Evolutionary conservation across 1,140 invertebrate genomes (phyloP).

Genomic region (Lucilia sericata): DNA sequence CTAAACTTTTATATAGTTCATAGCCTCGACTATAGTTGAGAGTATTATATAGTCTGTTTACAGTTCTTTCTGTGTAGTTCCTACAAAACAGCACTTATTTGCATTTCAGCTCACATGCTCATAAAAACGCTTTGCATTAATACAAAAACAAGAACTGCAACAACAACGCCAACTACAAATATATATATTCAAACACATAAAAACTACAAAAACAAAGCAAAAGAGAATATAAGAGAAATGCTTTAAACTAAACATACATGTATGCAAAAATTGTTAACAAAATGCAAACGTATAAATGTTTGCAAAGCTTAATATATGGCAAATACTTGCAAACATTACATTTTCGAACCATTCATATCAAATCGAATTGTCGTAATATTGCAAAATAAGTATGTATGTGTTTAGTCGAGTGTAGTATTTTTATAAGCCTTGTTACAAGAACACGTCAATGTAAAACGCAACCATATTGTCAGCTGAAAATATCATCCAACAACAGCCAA

Average conservation of each 20-base stretch:
- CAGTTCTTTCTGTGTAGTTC: background rate
- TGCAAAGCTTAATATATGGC: background rate
- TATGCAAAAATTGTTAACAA: conserved; percentile 21
- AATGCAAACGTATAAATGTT: background rate
- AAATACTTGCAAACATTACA: background rate
- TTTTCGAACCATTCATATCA: conserved; percentile 2
- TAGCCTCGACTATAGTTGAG: too few relatives aligned
- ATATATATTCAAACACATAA: background rate
- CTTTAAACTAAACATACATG: background rate
- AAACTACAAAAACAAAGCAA: background rate
- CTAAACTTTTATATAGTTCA: too few relatives aligned
- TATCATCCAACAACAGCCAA: conserved; percentile 10
- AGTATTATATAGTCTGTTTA: background rate
- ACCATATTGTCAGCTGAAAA: conserved; percentile 11
- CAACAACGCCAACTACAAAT: background rate
- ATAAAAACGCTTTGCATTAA: background rate
- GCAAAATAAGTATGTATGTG: background rate
- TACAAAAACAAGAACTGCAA: background rate
- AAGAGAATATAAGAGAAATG: background rate
- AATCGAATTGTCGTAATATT: background rate
- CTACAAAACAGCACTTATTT: background rate
- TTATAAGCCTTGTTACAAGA: conserved; percentile 2
- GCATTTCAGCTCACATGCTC: background rate
- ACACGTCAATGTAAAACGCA: conserved; percentile 1
- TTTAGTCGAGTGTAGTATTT: background rate